Evolutionary conservation across 2,113 vertebrate species (phyloP).

Genomic region (Cochlearius cochlearius): DNA sequence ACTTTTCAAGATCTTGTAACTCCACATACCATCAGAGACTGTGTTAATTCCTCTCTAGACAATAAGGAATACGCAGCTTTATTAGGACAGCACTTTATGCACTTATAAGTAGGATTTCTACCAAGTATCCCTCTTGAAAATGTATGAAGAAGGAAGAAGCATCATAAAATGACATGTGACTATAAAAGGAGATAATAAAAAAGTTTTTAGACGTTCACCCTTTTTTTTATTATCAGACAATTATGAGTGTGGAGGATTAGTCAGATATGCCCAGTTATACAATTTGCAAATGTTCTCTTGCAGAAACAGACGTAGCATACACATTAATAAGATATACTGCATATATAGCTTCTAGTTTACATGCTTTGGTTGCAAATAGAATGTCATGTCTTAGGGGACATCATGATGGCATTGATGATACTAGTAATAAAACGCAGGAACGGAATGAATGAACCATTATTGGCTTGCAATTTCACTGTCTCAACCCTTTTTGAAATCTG

Average conservation of each 20-base stretch:
- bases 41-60: background rate
- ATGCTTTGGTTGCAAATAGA: background rate
- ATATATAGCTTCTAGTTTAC: background rate
- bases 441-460: background rate
- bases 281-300: slow-evolving; percentile 28
- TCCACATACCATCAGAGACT: background rate
- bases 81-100: background rate
- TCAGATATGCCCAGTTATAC: slow-evolving; percentile 1
- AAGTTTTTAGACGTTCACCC: slow-evolving; percentile 18
- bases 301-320: background rate
- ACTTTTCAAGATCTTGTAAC: background rate
- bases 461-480: background rate
- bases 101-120: background rate
- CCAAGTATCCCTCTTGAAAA: background rate
- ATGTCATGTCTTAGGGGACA: background rate
- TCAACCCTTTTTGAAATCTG: background rate
- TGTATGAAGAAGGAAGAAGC: background rate
- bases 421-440: background rate
- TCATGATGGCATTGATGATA: background rate
- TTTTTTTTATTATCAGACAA: slow-evolving; percentile 34
- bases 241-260: slow-evolving; percentile 25
- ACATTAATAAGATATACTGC: background rate
- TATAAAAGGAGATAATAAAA: slow-evolving; percentile 2
- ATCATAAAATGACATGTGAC: background rate
- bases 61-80: background rate